Base-by-base conservation (phyloP, 1,140 invertebrate genomes). In the Lithobius niger region DNA sequence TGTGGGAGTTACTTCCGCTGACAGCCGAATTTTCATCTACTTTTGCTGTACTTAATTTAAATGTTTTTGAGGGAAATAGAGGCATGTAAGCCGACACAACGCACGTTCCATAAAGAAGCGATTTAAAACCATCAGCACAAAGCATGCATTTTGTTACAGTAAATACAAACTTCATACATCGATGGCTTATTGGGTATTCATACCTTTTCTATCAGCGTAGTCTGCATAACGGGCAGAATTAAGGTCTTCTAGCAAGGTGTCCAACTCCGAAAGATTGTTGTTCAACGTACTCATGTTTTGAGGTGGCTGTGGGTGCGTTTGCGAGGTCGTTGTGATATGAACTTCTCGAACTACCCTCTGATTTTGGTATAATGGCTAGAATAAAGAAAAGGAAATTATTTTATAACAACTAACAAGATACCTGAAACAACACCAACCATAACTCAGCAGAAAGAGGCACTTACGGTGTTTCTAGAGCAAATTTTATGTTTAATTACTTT, bases 191-290 rank as follows among this genome's bases (percentile, higher is more conserved):
- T n/a, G n/a, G n/a, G n/a, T n/a, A n/a, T 13, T 16, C 10, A 28
- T 56, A 61, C 60, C 61, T 61, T 59, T 65, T 56, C 66, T 69
- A 52, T 72, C 71, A 13, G 70, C 64, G 31, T 71, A 69, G 25
- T 67, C 68, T 44, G 74, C 79, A 65, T 88, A 89, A 52, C 83
- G 79, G 0, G 85, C 84, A 63, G 85, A 72, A 73, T 90, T 94
- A 58, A 96, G 74, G 70, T 95, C 91, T 66, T 94, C 82, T 53
- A 97, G 75, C 45, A 97, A 75, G 24, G 83, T 88, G 70, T 97
- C 91, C 63, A 97, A 69, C 73, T 96, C 91, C 0, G 87, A 89
- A 22, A 94, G 75, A 71, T 93, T 93, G 42, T 82, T 84, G 63
- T 81, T 82, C 24, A 82, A 74, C 1, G 75, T 74, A 1, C 72